Conservation (phyloP, 2,797 vertebrate genomes). For the Phoxinus dragarum region DNA sequence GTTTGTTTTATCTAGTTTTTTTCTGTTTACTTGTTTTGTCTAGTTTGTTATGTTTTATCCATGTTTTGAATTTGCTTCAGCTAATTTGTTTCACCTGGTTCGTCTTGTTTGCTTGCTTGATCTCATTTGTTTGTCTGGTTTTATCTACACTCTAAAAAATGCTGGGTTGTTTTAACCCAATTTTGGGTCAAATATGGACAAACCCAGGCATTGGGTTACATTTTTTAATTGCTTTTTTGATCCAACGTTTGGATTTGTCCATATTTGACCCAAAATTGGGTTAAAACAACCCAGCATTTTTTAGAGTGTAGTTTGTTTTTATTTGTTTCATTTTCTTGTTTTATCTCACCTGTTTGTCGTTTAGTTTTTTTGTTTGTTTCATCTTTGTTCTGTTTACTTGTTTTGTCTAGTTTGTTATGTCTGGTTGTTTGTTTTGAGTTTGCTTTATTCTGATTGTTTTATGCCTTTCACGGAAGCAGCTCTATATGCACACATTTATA, state of each 20-base stretch:
- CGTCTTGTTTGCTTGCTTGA: background rate
- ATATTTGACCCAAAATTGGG: no score
- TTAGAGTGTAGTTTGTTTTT: background rate
- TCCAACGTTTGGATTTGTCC: no score
- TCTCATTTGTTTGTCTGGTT: background rate
- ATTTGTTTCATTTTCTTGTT: background rate
- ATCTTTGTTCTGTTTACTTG: background rate
- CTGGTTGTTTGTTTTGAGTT: background rate
- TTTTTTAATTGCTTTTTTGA: no score
- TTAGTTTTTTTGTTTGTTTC: background rate
- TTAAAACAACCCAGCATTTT: no score
- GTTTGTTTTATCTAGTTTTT: background rate
- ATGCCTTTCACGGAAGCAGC: constrained; percentile 61
- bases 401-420: constrained; percentile 1
- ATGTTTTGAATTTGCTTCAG: background rate
- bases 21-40: background rate
- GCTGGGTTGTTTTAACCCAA: no score
- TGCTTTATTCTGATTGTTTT: background rate
- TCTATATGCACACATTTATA: constrained; percentile 6
- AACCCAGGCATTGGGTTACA: no score
- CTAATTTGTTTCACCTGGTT: no score
- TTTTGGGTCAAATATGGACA: no score
- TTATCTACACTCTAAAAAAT: no score
- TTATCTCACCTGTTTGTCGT: background rate
- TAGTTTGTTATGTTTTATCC: background rate